These are phyloP conservation scores for Psilopsiagon aymara DNA, from an alignment of 2,113 vertebrate species.

Conservation along the genomic window DNA sequence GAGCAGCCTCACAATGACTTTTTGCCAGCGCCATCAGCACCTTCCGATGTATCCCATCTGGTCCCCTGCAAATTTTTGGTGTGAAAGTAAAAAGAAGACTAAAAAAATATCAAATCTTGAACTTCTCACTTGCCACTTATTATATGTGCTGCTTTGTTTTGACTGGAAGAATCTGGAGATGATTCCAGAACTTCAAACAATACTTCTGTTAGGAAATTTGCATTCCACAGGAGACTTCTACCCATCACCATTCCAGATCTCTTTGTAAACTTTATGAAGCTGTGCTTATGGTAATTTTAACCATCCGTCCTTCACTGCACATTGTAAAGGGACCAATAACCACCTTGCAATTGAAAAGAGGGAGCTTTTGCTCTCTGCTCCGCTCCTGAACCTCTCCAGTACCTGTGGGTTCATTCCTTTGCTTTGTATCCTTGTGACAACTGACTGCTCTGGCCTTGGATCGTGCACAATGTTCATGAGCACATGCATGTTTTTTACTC, in stretches of 20 bases:
- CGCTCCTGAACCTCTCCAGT: background rate
- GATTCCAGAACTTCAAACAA: background rate
- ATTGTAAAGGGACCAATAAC: background rate
- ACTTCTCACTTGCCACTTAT: background rate
- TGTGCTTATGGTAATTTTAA: background rate
- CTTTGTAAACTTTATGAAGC: background rate
- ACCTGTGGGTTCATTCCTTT: background rate
- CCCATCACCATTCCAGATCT: background rate
- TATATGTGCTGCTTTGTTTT: background rate
- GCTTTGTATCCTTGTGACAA: background rate
- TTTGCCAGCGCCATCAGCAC: background rate
- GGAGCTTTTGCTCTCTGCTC: background rate
- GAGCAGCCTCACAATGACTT: background rate
- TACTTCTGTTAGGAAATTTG: background rate
- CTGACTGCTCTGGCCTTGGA: background rate
- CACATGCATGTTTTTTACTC: fast-evolving
- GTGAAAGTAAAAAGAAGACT: background rate
- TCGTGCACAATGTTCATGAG: background rate
- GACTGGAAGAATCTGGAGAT: background rate
- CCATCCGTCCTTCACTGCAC: background rate
- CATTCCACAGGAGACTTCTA: background rate
- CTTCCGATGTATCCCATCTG: background rate
- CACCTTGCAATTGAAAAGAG: background rate
- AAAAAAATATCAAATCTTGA: background rate
- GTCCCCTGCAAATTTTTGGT: background rate